Percentiles rank a stretch among this genome's conserved stretches.
Conservation (phyloP, 2,797 vertebrate genomes). For the Perodicticus potto region DNA sequence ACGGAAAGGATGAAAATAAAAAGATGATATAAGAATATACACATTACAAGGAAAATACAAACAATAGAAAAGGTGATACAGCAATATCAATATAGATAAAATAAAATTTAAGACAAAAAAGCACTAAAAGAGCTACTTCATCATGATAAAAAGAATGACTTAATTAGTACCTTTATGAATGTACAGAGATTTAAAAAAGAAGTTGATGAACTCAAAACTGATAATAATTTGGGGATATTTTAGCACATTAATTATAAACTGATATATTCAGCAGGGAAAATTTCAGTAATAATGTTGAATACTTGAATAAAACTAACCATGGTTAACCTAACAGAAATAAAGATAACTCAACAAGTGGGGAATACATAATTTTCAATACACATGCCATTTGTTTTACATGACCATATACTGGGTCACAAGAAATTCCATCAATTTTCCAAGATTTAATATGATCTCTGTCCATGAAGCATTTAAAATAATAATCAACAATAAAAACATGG, state of each 20-base stretch:
- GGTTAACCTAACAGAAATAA: background rate
- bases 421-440: slow-evolving; percentile 31
- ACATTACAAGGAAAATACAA: background rate
- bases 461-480: slow-evolving; percentile 8
- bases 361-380: slow-evolving; percentile 12
- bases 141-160: background rate
- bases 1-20: slow-evolving; percentile 29
- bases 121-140: background rate
- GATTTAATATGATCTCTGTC: slow-evolving; percentile 1
- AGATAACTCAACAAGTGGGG: background rate
- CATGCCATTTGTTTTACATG: background rate
- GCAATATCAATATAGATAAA: background rate
- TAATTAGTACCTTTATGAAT: background rate
- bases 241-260: slow-evolving; percentile 21
- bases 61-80: background rate
- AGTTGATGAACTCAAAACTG: slow-evolving; percentile 36
- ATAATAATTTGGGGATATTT: background rate
- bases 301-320: slow-evolving; percentile 28
- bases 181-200: slow-evolving; percentile 31
- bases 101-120: slow-evolving; percentile 51
- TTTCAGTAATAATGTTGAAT: background rate
- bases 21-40: background rate
- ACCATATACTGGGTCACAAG: background rate
- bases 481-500: slow-evolving; percentile 29
- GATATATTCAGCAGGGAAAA: background rate